Conservation (phyloP, 2,113 vertebrate genomes). For the Perca fluviatilis region DNA sequence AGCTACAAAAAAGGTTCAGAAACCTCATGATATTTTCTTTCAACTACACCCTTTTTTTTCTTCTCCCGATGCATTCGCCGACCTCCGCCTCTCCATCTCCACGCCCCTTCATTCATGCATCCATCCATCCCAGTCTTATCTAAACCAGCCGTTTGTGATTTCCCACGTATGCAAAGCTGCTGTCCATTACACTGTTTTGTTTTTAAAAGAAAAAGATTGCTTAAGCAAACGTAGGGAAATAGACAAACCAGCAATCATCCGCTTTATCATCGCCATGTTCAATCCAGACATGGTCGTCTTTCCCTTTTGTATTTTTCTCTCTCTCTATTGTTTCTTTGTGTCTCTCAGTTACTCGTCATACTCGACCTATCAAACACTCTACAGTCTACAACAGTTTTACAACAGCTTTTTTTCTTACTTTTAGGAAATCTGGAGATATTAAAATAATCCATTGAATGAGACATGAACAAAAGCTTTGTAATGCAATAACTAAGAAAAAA, state of each 20-base stretch:
- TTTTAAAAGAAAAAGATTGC: constrained; percentile 65
- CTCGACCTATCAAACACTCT: neutral
- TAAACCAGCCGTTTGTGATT: constrained; percentile 75
- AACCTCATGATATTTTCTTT: neutral
- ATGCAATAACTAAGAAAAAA: neutral
- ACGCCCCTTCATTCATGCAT: constrained; percentile 43
- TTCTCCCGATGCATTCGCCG: neutral
- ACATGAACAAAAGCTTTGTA: neutral
- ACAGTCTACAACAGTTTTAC: neutral
- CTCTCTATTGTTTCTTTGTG: constrained; percentile 21
- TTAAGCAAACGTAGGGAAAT: constrained; percentile 81
- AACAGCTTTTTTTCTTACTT: neutral
- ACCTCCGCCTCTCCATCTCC: neutral
- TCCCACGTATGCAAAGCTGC: constrained; percentile 79
- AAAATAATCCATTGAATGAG: neutral
- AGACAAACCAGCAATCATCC: constrained; percentile 36
- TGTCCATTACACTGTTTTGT: constrained; percentile 76
- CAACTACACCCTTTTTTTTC: neutral
- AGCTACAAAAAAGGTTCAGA: too few relatives aligned
- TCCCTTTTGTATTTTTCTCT: neutral
- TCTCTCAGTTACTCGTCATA: constrained; percentile 22
- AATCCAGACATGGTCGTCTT: neutral
- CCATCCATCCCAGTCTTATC: constrained; percentile 36
- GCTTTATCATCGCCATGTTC: neutral
- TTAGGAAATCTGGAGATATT: neutral